phyloP scores from a whole-genome alignment of 1,140 invertebrate genomes.

The Ceratitis capitata region DNA sequence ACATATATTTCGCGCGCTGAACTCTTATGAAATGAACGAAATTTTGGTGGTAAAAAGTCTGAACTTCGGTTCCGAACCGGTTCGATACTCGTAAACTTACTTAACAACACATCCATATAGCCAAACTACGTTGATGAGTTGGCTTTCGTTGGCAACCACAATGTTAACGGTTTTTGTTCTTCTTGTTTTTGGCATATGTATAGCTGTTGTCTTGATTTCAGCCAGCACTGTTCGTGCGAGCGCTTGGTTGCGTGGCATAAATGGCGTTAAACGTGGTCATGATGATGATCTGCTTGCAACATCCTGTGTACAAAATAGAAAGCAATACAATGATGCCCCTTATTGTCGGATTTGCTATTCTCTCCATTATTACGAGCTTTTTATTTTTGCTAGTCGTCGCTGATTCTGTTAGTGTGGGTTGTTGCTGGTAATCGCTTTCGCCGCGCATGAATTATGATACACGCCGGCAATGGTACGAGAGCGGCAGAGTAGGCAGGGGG shows the following conservation, averaged over 20 bases:
- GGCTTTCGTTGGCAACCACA: background rate
- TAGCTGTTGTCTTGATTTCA: too few relatives aligned
- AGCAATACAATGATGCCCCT: constrained; percentile 29
- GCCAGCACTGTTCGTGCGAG: constrained; percentile 1
- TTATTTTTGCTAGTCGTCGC: background rate
- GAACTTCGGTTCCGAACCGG: too few relatives aligned
- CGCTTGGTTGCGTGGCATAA: constrained; percentile 35
- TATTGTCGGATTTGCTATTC: constrained; percentile 33
- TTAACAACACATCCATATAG: background rate
- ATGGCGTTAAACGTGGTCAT: constrained; percentile 28
- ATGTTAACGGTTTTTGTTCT: background rate
- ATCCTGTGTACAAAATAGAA: constrained; percentile 29
- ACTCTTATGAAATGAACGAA: too few relatives aligned
- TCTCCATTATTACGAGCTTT: constrained; percentile 8
- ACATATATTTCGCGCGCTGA: too few relatives aligned
- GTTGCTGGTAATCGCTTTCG: background rate
- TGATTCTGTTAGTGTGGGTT: background rate
- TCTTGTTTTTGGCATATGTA: background rate
- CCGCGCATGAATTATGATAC: constrained; percentile 27
- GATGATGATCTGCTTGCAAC: constrained; percentile 25
- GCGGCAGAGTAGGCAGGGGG: too few relatives aligned
- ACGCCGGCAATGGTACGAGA: too few relatives aligned
- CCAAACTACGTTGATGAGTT: background rate
- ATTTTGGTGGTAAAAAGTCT: too few relatives aligned
- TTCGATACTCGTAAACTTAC: too few relatives aligned